These are phyloP conservation scores for Deilephila elpenor DNA, from an alignment of 2,888 invertebrate genomes.

Conservation along the genomic window DNA sequence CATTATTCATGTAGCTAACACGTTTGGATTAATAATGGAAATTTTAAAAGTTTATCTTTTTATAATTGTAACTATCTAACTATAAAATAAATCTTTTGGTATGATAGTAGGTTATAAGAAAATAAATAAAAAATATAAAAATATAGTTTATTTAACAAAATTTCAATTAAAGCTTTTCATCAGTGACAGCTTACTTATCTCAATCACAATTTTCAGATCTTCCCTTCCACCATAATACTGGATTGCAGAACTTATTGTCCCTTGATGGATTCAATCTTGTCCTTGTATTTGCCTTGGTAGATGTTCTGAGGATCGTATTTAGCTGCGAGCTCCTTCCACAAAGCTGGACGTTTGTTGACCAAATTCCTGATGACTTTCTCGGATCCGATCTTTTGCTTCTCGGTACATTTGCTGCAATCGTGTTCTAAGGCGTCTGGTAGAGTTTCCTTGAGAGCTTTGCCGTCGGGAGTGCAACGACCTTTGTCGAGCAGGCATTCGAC, in stretches of 20 bases:
- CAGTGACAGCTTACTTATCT: not conserved
- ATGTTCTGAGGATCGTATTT: slow-evolving; percentile 89
- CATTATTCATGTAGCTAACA: too few relatives aligned
- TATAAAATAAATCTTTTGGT: too few relatives aligned
- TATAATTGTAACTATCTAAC: too few relatives aligned
- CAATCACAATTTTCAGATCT: not conserved
- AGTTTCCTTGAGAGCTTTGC: slow-evolving; percentile 82
- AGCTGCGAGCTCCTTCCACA: slow-evolving; percentile 87
- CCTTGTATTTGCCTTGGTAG: slow-evolving; percentile 87
- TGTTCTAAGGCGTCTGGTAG: slow-evolving; percentile 89
- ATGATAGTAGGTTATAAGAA: not conserved
- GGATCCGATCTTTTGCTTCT: slow-evolving; percentile 80
- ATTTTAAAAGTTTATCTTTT: too few relatives aligned
- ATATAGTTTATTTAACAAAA: slow-evolving; percentile 4
- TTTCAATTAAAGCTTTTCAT: not conserved
- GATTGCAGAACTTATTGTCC: slow-evolving; percentile 30
- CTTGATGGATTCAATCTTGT: slow-evolving; percentile 67
- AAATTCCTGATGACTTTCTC: slow-evolving; percentile 88
- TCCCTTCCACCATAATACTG: slow-evolving; percentile 5
- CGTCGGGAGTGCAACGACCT: slow-evolving; percentile 88
- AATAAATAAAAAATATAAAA: not conserved
- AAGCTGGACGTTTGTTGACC: slow-evolving; percentile 87
- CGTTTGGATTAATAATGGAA: too few relatives aligned
- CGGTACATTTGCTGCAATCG: slow-evolving; percentile 88
- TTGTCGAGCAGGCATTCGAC: slow-evolving; percentile 87